Conservation (phyloP, 2,797 vertebrate species). For the Anabas testudineus region DNA sequence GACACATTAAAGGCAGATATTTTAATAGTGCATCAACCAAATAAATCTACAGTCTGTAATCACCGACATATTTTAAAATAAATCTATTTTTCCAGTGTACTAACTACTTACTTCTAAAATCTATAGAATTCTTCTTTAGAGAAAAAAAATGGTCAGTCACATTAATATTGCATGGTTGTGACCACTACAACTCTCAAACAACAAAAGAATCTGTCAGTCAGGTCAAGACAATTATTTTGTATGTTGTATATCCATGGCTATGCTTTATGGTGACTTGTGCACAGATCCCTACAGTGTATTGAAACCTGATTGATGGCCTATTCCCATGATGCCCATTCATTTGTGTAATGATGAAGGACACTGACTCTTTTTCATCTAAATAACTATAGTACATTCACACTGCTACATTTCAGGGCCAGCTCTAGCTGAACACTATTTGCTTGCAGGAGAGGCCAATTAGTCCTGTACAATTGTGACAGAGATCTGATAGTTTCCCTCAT, state of each 20-base stretch:
- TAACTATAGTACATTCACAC: conserved; percentile 30
- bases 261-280: conserved; percentile 5
- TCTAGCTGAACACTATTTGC: conserved; percentile 28
- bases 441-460: conserved; percentile 48
- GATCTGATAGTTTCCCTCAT: conserved; percentile 30
- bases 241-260: not conserved
- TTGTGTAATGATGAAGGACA: conserved; percentile 34
- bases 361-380: conserved; percentile 38
- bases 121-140: not conserved
- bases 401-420: conserved; percentile 23
- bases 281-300: conserved; percentile 16
- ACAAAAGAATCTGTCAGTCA: conserved; percentile 15
- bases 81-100: not conserved
- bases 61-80: not conserved
- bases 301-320: conserved; percentile 30
- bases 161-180: conserved; percentile 2
- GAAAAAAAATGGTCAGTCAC: not conserved
- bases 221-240: conserved; percentile 23
- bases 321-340: conserved; percentile 39
- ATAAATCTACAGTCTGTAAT: not conserved
- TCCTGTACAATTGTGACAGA: conserved; percentile 37
- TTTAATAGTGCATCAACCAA: conserved; percentile 3
- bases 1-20: not conserved
- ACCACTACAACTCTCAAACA: conserved; percentile 8
- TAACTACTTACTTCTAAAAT: no score